Base-by-base conservation (phyloP, 2,888 invertebrate species). In the Habrosyne pyritoides region DNA sequence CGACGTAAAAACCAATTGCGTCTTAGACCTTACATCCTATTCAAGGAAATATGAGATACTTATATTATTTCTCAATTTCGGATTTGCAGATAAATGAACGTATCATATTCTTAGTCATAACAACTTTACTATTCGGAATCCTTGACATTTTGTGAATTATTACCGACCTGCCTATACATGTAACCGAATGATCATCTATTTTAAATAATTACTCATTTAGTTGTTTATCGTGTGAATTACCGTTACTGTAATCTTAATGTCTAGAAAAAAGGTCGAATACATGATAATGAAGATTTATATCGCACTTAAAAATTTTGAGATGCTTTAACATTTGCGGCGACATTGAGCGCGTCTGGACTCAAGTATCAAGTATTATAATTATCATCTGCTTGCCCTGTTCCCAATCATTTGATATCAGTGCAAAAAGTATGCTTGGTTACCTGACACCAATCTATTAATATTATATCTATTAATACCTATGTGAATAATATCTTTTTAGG, bases 101-200 rank as follows among this genome's bases (percentile, higher is more conserved):
- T 60, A 53, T 55, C 21, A 52, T 24, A 47, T 52, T 53, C 57
- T 66, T 63, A 68, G 63, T 68, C 66, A 68, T 58, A 59, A 60
- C 60, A 59, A 57, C 61, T 64, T 64, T 60, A 54, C 28, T 48
- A 57, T 59, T 52, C 28, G 49, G 56, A 55, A 64, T 66, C 68
- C 66, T 68, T 68, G 68, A 66, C 68, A 68, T 68, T 68, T 64
- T 52, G 54, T 68, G 49, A 64, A 63, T 61, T 64, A 67, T 62
- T 59, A 59, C 58, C 59, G 53, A 62, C 63, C 66, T 59, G 59
- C 63, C 56, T 61, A 61, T 58, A 58, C 58, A 51, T 56, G 53
- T 56, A 49, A 18, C 46, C 56, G 60, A 61, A 57, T 66, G 66
- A 61, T 64, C 66, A 63, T 67, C 64, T 66, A 60, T 64, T 64